These are phyloP conservation scores for Xestia c-nigrum DNA, from an alignment of 2,888 invertebrate genomes.

Conservation along the genomic window DNA sequence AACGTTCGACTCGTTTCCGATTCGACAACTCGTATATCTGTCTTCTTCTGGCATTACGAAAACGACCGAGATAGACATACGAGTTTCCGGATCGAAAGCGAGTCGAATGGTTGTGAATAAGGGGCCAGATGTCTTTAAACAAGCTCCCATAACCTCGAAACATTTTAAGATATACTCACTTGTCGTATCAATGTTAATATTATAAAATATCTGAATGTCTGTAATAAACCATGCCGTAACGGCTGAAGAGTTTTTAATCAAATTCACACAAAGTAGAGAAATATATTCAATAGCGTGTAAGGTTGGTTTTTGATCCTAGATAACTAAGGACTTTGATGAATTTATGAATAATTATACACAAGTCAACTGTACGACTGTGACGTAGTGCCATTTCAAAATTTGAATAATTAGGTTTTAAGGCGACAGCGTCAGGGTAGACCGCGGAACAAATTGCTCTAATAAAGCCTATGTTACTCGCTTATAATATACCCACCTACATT, in stretches of 20 bases:
- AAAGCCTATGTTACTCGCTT: too few species aligned
- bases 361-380: conserved; percentile 11
- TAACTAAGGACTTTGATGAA: conserved; percentile 21
- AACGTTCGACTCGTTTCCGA: too few species aligned
- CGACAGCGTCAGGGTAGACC: neutral
- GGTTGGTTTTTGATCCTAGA: conserved; percentile 15
- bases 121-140: neutral
- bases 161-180: neutral
- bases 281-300: conserved; percentile 33
- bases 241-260: conserved; percentile 1
- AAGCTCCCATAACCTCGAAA: neutral
- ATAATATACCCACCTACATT: too few species aligned
- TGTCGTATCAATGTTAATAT: neutral
- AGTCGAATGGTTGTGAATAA: too few species aligned
- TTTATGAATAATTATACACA: neutral
- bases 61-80: too few species aligned
- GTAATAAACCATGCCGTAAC: conserved; percentile 1
- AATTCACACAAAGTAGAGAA: conserved; percentile 26
- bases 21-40: too few species aligned
- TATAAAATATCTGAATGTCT: conserved; percentile 27
- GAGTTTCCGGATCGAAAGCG: too few species aligned
- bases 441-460: neutral
- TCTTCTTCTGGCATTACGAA: too few species aligned
- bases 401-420: conserved; percentile 7
- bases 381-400: conserved; percentile 48